Evolutionary conservation across 2,888 invertebrate genomes (phyloP).

Genomic region (Hecatera dysodea): DNA sequence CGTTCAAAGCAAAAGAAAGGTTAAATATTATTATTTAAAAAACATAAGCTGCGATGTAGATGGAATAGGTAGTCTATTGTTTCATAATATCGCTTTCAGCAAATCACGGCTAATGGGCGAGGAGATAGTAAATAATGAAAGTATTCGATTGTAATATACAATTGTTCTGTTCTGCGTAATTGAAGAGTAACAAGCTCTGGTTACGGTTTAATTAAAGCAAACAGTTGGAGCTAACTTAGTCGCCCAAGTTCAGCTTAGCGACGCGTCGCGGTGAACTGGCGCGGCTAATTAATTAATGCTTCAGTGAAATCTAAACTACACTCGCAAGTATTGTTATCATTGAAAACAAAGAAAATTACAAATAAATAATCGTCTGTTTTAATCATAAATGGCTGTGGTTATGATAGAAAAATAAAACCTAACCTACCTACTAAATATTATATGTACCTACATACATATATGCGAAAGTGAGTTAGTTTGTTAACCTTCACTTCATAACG

Average conservation of each 20-base stretch:
- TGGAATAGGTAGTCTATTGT: background rate
- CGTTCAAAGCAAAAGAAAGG: slow-evolving; percentile 19
- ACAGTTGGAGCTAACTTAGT: slow-evolving; percentile 26
- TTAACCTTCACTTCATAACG: no score
- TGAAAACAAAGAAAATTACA: background rate
- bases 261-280: background rate
- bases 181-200: slow-evolving; percentile 23
- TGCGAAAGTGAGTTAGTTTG: no score
- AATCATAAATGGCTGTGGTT: background rate
- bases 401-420: no score
- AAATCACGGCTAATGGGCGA: background rate
- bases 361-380: slow-evolving; percentile 4
- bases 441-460: no score
- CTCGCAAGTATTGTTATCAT: background rate
- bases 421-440: no score
- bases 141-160: slow-evolving; percentile 24
- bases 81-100: slow-evolving; percentile 5
- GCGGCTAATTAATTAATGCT: background rate
- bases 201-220: slow-evolving; percentile 41
- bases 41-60: background rate
- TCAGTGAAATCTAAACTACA: background rate
- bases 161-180: slow-evolving; percentile 7
- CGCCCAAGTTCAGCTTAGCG: background rate
- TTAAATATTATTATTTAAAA: slow-evolving; percentile 7
- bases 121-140: slow-evolving; percentile 2